Percentiles rank a stretch among this genome's conserved stretches.
These are phyloP conservation scores for Corythoichthys haematopterus DNA, from an alignment of 2,113 vertebrate species.

Conservation along the genomic window DNA sequence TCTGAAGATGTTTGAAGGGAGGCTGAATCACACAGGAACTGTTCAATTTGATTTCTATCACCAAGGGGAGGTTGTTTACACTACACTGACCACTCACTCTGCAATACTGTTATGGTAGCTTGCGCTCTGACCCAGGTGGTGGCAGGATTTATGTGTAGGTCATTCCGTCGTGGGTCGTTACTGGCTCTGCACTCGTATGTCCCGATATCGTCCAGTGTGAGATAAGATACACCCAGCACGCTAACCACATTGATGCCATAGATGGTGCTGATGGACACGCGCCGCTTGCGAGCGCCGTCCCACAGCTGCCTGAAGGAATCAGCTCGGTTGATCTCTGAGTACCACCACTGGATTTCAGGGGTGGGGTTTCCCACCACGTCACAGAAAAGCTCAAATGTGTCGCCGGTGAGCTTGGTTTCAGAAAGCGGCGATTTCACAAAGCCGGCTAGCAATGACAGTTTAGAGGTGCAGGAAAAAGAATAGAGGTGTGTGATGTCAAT, in stretches of 20 bases:
- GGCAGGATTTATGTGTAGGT: slow-evolving; percentile 91
- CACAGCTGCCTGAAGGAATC: slow-evolving; percentile 96
- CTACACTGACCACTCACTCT: slow-evolving; percentile 86
- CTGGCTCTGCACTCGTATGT: slow-evolving; percentile 98
- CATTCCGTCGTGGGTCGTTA: slow-evolving; percentile 92
- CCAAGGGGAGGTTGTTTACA: background rate
- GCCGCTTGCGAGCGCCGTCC: slow-evolving; percentile 87
- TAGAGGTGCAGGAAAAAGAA: slow-evolving; percentile 18
- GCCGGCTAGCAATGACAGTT: slow-evolving; percentile 79
- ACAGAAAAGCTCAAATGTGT: slow-evolving; percentile 97
- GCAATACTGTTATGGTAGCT: slow-evolving; percentile 92
- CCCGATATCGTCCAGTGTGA: slow-evolving; percentile 87
- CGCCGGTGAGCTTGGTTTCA: slow-evolving; percentile 93
- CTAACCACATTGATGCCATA: slow-evolving; percentile 89
- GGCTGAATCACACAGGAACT: slow-evolving; percentile 31
- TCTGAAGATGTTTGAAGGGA: slow-evolving; percentile 33
- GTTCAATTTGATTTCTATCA: background rate
- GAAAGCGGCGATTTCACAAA: slow-evolving; percentile 96
- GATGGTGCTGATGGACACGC: slow-evolving; percentile 89
- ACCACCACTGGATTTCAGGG: slow-evolving; percentile 99
- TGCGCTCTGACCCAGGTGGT: slow-evolving; percentile 97
- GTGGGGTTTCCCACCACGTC: slow-evolving; percentile 92
- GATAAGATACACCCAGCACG: slow-evolving; percentile 83
- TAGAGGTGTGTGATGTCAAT: slow-evolving; percentile 20
- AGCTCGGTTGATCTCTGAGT: slow-evolving; percentile 90